These are phyloP conservation scores for Thysanoteuthis rhombus DNA, from an alignment of 2,888 invertebrate genomes.

Conservation along the genomic window DNA sequence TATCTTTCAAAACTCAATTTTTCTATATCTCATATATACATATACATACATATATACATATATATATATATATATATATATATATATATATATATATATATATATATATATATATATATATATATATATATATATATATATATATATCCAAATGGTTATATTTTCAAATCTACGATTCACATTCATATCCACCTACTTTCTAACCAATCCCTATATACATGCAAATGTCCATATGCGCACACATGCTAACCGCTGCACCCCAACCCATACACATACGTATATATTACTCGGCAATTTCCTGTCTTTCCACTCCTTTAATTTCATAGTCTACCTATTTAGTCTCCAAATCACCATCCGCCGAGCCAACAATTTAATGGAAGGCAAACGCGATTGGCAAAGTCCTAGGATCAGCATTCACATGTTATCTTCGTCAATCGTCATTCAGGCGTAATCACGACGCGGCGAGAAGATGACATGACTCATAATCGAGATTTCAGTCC, in stretches of 20 bases:
- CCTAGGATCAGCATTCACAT: neutral
- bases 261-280: neutral
- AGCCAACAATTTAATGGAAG: neutral
- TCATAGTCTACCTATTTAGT: neutral
- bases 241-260: neutral
- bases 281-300: neutral
- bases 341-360: neutral
- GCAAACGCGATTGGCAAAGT: neutral
- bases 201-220: neutral
- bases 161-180: neutral
- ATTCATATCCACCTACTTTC: too few species aligned
- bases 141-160: neutral
- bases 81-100: too few species aligned
- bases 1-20: too few species aligned
- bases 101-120: too few species aligned
- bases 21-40: neutral
- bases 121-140: too few species aligned
- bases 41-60: neutral
- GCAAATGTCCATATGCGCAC: neutral
- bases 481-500: neutral
- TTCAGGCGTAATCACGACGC: neutral
- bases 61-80: neutral
- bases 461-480: neutral
- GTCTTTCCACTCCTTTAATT: neutral
- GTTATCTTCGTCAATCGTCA: conserved; percentile 12